Evolutionary conservation across 92 coral and sea anemone genomes (phyloP).

Genomic region (Epizoanthus fatuus): DNA sequence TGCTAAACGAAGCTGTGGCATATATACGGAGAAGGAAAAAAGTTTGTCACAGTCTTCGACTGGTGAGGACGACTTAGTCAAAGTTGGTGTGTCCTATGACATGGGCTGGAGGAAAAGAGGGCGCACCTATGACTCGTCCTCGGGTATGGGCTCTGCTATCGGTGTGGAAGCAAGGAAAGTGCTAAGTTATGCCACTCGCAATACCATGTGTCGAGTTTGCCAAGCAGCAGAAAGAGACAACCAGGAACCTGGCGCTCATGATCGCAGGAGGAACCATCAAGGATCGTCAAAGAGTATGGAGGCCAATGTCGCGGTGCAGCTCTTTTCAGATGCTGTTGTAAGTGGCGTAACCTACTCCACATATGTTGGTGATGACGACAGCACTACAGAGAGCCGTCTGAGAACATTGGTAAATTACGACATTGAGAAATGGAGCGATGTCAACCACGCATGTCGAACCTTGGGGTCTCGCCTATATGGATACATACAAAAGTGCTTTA

Average conservation of each 20-base stretch:
- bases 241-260: conserved; percentile 25
- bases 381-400: conserved; percentile 40
- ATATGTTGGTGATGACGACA: conserved; percentile 52
- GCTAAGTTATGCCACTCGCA: conserved; percentile 28
- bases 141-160: conserved; percentile 41
- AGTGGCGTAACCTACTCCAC: conserved; percentile 2
- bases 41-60: neutral
- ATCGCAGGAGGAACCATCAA: conserved; percentile 49
- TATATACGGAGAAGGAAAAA: conserved; percentile 14
- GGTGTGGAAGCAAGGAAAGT: conserved; percentile 40
- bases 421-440: conserved; percentile 54
- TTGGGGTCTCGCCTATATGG: conserved; percentile 47
- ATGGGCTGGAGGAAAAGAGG: conserved; percentile 52
- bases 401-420: conserved; percentile 35
- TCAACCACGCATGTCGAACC: conserved; percentile 35
- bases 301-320: conserved; percentile 43
- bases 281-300: conserved; percentile 62
- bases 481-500: conserved; percentile 56
- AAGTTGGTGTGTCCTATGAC: conserved; percentile 20
- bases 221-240: conserved; percentile 16
- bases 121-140: neutral
- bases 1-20: conserved; percentile 35
- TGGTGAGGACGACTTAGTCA: neutral
- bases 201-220: conserved; percentile 42
- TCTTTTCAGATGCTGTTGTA: neutral